Evolutionary conservation across 2,113 vertebrate genomes (phyloP).

Genomic region (Psettodes erumei): DNA sequence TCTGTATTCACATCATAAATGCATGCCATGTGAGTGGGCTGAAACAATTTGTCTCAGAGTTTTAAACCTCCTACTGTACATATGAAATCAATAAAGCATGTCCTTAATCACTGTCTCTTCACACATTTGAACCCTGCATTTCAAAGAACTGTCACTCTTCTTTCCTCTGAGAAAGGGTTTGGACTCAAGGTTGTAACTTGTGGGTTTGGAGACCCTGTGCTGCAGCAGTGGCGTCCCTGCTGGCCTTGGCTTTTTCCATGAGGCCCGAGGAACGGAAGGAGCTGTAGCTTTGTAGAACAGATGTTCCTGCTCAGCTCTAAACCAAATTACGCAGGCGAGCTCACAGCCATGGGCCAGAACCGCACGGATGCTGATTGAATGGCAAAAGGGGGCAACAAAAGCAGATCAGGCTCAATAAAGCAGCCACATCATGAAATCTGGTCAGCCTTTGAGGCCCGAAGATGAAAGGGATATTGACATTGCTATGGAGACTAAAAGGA

Average conservation of each 20-base stretch:
- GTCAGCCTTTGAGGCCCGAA: constrained; percentile 67
- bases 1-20: constrained; percentile 3
- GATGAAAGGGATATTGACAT: constrained; percentile 74
- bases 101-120: constrained; percentile 17
- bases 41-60: constrained; percentile 16
- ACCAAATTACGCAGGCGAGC: constrained; percentile 75
- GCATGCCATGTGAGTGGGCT: background rate
- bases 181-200: background rate
- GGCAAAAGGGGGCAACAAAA: constrained; percentile 66
- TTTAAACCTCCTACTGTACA: constrained; percentile 28
- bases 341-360: constrained; percentile 63
- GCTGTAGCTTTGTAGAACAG: constrained; percentile 75
- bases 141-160: constrained; percentile 31
- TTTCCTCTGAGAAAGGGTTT: constrained; percentile 3
- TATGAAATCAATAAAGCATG: constrained; percentile 39
- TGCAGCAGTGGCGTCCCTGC: constrained; percentile 16
- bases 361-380: constrained; percentile 69
- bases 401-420: constrained; percentile 74
- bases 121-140: constrained; percentile 16
- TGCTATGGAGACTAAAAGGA: constrained; percentile 73
- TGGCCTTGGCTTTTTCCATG: constrained; percentile 53
- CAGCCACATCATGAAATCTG: constrained; percentile 74
- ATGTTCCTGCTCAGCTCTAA: constrained; percentile 78
- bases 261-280: constrained; percentile 59
- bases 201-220: constrained; percentile 34